Evolutionary conservation across 2,797 vertebrate genomes (phyloP).

Genomic region (Orientallactaga sibirica): DNA sequence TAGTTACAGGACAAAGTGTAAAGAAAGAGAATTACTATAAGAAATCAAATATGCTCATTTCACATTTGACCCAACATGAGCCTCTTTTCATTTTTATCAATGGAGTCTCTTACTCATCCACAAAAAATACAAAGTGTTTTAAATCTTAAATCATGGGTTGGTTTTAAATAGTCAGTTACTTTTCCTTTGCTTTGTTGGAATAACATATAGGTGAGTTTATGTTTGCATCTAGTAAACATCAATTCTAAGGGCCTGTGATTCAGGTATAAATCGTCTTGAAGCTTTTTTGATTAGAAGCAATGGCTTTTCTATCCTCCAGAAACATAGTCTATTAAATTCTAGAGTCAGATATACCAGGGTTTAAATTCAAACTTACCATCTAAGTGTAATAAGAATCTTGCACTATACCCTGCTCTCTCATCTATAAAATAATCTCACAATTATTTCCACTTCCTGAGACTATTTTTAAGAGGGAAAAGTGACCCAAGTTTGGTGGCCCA

Average conservation of each 20-base stretch:
- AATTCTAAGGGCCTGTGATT: neutral
- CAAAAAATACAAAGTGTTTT: slow-evolving; percentile 45
- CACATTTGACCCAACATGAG: slow-evolving; percentile 50
- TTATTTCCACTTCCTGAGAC: neutral
- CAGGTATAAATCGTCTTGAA: neutral
- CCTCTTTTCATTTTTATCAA: slow-evolving; percentile 49
- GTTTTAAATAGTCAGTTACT: slow-evolving; percentile 18
- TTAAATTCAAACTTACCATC: neutral
- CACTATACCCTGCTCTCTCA: neutral
- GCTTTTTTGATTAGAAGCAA: neutral
- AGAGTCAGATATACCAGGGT: neutral
- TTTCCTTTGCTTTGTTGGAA: neutral
- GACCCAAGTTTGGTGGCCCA: no score
- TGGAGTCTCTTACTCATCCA: neutral
- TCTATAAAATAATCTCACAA: neutral
- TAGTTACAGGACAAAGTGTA: slow-evolving; percentile 58
- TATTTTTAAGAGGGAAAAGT: neutral
- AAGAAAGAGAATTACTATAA: slow-evolving; percentile 32
- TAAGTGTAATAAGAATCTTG: neutral
- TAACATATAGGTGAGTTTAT: slow-evolving; percentile 4
- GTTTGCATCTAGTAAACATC: slow-evolving; percentile 44
- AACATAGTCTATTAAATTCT: neutral
- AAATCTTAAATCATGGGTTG: slow-evolving; percentile 37
- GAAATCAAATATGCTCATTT: slow-evolving; percentile 59
- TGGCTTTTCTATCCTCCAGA: neutral